Conservation (phyloP, 2,113 vertebrate species). For the Terrapene triunguis region DNA sequence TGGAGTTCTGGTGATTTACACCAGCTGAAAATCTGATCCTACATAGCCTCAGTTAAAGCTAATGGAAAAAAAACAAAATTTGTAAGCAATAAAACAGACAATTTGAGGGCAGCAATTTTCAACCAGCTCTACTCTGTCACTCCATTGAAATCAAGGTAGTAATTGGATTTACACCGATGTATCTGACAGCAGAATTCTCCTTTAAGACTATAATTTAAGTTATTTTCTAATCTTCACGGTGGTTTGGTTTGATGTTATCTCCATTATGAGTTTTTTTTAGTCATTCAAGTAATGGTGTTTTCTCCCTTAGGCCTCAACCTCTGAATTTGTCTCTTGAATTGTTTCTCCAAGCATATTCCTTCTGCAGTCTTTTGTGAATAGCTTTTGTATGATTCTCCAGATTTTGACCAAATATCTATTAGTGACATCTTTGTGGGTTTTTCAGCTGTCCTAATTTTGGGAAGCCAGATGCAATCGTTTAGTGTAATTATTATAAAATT, state of each 20-base stretch:
- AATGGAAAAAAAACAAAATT: no score
- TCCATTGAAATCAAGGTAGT: not conserved
- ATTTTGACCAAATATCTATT: not conserved
- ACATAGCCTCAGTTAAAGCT: no score
- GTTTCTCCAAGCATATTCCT: not conserved
- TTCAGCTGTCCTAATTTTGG: not conserved
- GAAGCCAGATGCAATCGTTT: not conserved
- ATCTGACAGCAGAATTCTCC: not conserved
- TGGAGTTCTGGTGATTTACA: not conserved
- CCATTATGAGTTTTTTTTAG: not conserved
- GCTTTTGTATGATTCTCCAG: not conserved
- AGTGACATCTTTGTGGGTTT: fast-evolving
- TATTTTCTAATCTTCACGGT: not conserved
- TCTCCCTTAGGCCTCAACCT: not conserved
- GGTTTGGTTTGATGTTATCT: not conserved
- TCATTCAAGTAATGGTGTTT: not conserved
- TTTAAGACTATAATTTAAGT: not conserved
- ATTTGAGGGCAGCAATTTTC: not conserved
- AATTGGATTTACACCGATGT: not conserved
- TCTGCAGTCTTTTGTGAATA: not conserved
- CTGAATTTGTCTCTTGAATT: not conserved
- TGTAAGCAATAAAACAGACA: not conserved
- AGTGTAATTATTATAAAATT: not conserved
- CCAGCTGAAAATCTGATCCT: not conserved
- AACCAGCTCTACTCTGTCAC: not conserved